These are phyloP conservation scores for Channa maculata DNA, from an alignment of 2,113 vertebrate species.

Conservation along the genomic window DNA sequence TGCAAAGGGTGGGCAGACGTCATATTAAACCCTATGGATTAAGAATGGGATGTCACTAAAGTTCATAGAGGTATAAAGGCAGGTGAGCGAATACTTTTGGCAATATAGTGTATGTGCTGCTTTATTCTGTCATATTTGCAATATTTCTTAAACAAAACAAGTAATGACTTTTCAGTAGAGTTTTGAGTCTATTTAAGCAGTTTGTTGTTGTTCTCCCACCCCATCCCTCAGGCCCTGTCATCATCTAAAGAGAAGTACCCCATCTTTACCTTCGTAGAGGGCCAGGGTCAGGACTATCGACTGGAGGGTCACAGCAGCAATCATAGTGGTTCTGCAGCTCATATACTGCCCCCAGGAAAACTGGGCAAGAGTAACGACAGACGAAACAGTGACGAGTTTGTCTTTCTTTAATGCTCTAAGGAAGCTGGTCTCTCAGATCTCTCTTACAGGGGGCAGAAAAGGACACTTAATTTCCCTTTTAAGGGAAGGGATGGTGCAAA, in stretches of 20 bases:
- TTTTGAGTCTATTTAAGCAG: too few species aligned
- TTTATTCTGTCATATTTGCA: too few species aligned
- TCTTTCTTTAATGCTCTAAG: slow-evolving; percentile 83
- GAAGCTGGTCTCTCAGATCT: slow-evolving; percentile 5
- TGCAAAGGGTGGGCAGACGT: too few species aligned
- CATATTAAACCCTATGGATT: too few species aligned
- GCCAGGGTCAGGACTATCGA: slow-evolving; percentile 87
- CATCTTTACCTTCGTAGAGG: slow-evolving; percentile 91
- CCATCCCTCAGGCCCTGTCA: slow-evolving; percentile 83
- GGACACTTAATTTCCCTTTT: slow-evolving; percentile 13
- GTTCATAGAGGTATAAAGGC: too few species aligned
- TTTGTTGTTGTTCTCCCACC: neutral
- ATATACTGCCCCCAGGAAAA: slow-evolving; percentile 75
- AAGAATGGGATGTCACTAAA: too few species aligned
- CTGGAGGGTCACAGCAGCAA: slow-evolving; percentile 82
- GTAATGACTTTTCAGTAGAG: too few species aligned
- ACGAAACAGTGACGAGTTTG: slow-evolving; percentile 89
- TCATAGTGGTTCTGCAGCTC: slow-evolving; percentile 64
- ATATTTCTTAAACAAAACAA: too few species aligned
- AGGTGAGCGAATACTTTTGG: too few species aligned
- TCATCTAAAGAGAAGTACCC: slow-evolving; percentile 89
- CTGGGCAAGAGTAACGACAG: slow-evolving; percentile 74
- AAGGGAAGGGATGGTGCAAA: neutral
- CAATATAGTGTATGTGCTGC: too few species aligned
- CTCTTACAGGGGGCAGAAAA: slow-evolving; percentile 24